phyloP scores from a whole-genome alignment of 2,888 invertebrate species.

The Papilio protenor region DNA sequence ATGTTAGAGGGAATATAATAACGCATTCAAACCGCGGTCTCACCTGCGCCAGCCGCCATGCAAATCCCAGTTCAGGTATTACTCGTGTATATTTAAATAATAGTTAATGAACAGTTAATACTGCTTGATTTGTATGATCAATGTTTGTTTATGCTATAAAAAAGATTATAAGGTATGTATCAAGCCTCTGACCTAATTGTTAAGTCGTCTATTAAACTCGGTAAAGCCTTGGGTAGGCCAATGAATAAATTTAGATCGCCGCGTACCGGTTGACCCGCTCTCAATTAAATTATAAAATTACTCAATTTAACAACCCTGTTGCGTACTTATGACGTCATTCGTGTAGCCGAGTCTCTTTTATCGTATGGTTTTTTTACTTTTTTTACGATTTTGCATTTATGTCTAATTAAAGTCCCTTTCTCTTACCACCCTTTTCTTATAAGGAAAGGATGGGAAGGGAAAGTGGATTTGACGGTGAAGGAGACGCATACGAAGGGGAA shows the following conservation, averaged over 20 bases:
- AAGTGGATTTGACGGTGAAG: too few species aligned
- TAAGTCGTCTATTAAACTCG: constrained; percentile 26
- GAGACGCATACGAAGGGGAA: too few species aligned
- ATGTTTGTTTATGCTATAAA: neutral
- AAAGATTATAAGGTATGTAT: constrained; percentile 25
- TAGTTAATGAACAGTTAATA: neutral
- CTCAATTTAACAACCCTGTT: constrained; percentile 26
- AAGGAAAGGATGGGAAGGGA: too few species aligned
- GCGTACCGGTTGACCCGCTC: constrained; percentile 20
- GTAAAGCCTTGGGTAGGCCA: constrained; percentile 26
- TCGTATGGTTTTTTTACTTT: neutral
- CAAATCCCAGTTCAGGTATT: too few species aligned
- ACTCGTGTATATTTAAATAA: neutral
- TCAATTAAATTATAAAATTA: constrained; percentile 30
- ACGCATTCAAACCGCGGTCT: too few species aligned
- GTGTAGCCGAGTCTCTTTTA: neutral
- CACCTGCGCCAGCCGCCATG: too few species aligned
- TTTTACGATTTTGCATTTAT: neutral
- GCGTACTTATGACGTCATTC: constrained; percentile 18
- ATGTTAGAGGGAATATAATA: too few species aligned
- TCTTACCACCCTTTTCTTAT: too few species aligned
- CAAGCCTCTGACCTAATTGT: constrained; percentile 32
- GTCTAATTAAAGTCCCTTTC: too few species aligned
- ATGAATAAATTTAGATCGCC: constrained; percentile 35
- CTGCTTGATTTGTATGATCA: neutral